Base-by-base conservation (phyloP, 2,113 vertebrate species). In the Pithys albifrons region DNA sequence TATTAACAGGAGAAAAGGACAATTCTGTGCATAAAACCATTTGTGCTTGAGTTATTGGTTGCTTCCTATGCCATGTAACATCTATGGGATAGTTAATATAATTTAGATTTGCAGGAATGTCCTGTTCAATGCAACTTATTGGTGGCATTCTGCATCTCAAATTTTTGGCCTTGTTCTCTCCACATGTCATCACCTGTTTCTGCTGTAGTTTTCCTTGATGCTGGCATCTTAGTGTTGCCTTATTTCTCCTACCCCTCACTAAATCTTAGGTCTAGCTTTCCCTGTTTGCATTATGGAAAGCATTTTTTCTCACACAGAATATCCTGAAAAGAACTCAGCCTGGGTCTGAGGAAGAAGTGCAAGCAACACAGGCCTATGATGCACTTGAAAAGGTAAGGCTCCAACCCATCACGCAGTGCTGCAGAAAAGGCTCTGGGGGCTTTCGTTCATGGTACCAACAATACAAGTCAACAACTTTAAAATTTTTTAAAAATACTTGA, bases 301-400 rank as follows among this genome's bases (percentile, higher is more conserved):
- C 4, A 12, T 25, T 9, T 73, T 87, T 52, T 84, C 76, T 87
- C 28, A 81, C 71, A 2, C 95, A 99, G 99, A 99, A 99, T 97
- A 99, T 99, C 83, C 97, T 99, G 96, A 99, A 99, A 96, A 98
- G 99, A 97, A 99, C 99, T 12, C 97, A 94, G 15, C 98, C 98
- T 0, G 98, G 98, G 12, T 99, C 99, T 24, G 83, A 96, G 2
- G 99, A 99, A 87, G 99, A 99, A 52, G 97, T 96, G 19, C 98
- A 99, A 75, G 99, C 99, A 55, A 99, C 99, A 1, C 99, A 98
- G 94, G 98, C 99, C 2, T 98, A 99, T 20, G 99, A 98, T 81
- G 98, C 98, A 28, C 97, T 99, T 75, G 99, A 99, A 86, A 98
- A 99, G 98, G 99, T 99, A 95, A 85, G 85, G 7, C 33, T 6